Evolutionary conservation across 2,113 vertebrate genomes (phyloP).

Genomic region (Entomyzon cyanotis): DNA sequence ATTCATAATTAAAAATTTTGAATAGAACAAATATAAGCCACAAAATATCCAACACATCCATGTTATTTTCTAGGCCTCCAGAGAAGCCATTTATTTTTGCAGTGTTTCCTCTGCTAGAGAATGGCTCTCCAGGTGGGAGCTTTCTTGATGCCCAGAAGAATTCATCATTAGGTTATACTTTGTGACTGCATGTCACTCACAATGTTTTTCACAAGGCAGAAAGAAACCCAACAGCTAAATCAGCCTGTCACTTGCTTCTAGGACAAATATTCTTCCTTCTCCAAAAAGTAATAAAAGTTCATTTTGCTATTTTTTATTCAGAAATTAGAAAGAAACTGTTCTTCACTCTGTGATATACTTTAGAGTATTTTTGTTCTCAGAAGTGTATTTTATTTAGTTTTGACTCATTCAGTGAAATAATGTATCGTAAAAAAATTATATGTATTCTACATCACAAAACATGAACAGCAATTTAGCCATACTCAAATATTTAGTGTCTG

Average conservation of each 20-base stretch:
- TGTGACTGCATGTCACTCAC: background rate
- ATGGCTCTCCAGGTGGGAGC: background rate
- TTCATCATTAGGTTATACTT: background rate
- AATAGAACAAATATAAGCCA: background rate
- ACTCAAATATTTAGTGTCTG: background rate
- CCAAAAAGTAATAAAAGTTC: background rate
- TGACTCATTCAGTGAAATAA: background rate
- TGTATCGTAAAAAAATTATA: background rate
- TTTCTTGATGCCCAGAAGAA: background rate
- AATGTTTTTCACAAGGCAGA: background rate
- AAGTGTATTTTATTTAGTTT: background rate
- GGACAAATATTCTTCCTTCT: background rate
- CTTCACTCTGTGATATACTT: background rate
- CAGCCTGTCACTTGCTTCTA: background rate
- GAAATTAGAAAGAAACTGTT: background rate
- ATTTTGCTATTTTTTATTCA: background rate
- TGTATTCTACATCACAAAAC: background rate
- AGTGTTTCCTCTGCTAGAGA: background rate
- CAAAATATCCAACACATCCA: background rate
- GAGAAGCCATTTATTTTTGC: background rate
- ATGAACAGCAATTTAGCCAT: fast-evolving
- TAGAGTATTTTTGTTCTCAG: background rate
- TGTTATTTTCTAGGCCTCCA: background rate
- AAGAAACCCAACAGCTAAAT: background rate
- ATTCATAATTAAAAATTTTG: background rate